These are phyloP conservation scores for Arctocebus calabarensis DNA, from an alignment of 2,797 vertebrate species.

Conservation along the genomic window DNA sequence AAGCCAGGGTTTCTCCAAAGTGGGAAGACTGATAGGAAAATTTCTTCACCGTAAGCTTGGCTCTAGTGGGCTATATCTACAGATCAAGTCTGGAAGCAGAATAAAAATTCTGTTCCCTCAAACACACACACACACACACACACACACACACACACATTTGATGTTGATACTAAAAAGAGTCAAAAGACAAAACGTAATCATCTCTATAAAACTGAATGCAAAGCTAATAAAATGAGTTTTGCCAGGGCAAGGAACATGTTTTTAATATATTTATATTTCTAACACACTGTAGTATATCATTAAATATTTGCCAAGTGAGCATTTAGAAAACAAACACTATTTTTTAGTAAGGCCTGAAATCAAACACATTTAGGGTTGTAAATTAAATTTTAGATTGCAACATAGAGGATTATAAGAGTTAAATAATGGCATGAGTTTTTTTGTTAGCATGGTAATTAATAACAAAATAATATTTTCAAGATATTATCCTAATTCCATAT, in stretches of 20 bases:
- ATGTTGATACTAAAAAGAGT: background rate
- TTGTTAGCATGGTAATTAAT: background rate
- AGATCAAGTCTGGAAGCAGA: background rate
- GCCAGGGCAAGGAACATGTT: background rate
- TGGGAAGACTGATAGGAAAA: background rate
- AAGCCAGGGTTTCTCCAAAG: background rate
- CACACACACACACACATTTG: background rate
- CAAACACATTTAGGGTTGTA: background rate
- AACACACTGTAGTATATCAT: background rate
- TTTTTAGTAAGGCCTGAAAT: background rate
- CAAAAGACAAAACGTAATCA: background rate
- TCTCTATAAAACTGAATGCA: background rate
- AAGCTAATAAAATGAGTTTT: background rate
- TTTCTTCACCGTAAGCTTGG: background rate
- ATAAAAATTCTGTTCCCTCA: background rate
- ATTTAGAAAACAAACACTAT: background rate
- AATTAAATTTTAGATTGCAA: background rate
- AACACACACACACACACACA: background rate
- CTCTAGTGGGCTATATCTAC: background rate
- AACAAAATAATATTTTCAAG: constrained; percentile 28
- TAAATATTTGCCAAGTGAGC: constrained; percentile 41
- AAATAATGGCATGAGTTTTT: background rate
- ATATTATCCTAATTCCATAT: background rate
- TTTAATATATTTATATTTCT: background rate
- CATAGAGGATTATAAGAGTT: background rate